A percentile compares a stretch with the other conserved stretches of the same genome.
These are phyloP conservation scores for Dascillus cervinus DNA, from an alignment of 2,888 invertebrate species.

Conservation along the genomic window DNA sequence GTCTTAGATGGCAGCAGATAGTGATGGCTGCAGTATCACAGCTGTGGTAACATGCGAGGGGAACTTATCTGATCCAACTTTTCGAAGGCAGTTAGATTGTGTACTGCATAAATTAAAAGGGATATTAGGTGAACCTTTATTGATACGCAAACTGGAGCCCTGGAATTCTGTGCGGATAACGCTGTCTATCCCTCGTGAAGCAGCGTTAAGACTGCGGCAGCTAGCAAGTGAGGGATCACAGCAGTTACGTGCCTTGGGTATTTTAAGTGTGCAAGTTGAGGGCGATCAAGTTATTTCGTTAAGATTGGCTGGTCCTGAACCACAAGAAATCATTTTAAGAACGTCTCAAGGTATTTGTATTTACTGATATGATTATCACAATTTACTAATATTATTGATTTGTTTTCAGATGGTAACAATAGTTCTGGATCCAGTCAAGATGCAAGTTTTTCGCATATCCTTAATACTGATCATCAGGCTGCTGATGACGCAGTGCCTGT, in stretches of 20 bases:
- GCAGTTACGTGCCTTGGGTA: conserved; percentile 83
- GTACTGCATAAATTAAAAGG: conserved; percentile 71
- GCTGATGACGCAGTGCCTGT: conserved; percentile 16
- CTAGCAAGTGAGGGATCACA: conserved; percentile 87
- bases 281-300: conserved; percentile 74
- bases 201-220: conserved; percentile 83
- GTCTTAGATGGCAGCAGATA: conserved; percentile 70
- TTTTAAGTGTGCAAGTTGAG: conserved; percentile 91
- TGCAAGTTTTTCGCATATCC: conserved; percentile 20
- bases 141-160: conserved; percentile 82
- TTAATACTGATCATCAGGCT: conserved; percentile 25
- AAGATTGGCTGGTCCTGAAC: conserved; percentile 57
- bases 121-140: conserved; percentile 55
- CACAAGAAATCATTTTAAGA: conserved; percentile 62
- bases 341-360: conserved; percentile 37
- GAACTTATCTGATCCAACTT: conserved; percentile 79
- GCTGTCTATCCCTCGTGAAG: conserved; percentile 94
- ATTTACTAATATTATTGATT: conserved; percentile 1
- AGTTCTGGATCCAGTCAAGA: conserved; percentile 15
- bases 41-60: conserved; percentile 89
- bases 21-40: conserved; percentile 71
- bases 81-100: conserved; percentile 71
- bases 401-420: conserved; percentile 20
- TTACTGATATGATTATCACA: neutral
- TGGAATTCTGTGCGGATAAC: conserved; percentile 98